Conservation (phyloP, 2,113 vertebrate genomes). For the Xiphorhynchus elegans region DNA sequence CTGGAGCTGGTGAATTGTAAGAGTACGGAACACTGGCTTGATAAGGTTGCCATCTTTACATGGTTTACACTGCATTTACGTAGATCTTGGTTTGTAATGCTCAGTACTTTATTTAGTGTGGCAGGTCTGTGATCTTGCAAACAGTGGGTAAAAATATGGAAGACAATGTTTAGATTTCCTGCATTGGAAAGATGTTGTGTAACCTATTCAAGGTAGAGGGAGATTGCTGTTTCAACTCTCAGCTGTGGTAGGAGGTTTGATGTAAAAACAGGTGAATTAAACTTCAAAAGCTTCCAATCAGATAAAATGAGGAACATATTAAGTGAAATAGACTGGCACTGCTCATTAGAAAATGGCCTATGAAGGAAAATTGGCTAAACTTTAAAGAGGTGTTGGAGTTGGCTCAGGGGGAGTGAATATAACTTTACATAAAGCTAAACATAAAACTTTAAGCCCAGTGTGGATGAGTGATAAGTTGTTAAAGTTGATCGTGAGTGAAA, state of each 20-base stretch:
- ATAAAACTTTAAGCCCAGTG: conserved; percentile 43
- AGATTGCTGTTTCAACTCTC: background rate
- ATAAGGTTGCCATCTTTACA: background rate
- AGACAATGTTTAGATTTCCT: background rate
- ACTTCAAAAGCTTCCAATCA: conserved; percentile 19
- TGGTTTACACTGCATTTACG: background rate
- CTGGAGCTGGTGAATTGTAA: background rate
- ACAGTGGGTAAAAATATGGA: rapidly evolving
- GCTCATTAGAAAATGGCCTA: conserved; percentile 44
- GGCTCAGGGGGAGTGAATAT: background rate
- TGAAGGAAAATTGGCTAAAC: conserved; percentile 58
- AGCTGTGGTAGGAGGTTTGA: background rate
- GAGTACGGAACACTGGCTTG: background rate
- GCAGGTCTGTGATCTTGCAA: background rate
- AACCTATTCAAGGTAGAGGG: background rate
- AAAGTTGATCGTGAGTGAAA: conserved; percentile 60
- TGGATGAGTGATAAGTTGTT: conserved; percentile 67
- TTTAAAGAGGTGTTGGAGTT: conserved; percentile 60
- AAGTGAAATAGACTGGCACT: conserved; percentile 14
- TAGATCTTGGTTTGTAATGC: background rate
- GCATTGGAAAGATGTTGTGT: rapidly evolving
- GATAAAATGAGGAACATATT: conserved; percentile 31
- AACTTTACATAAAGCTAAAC: conserved; percentile 48
- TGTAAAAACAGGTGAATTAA: conserved; percentile 46
- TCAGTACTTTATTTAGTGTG: rapidly evolving